Evolutionary conservation across 2,797 vertebrate species (phyloP), one percentile per base, ranked within the genome.

Genomic region (Ibycter americanus): DNA sequence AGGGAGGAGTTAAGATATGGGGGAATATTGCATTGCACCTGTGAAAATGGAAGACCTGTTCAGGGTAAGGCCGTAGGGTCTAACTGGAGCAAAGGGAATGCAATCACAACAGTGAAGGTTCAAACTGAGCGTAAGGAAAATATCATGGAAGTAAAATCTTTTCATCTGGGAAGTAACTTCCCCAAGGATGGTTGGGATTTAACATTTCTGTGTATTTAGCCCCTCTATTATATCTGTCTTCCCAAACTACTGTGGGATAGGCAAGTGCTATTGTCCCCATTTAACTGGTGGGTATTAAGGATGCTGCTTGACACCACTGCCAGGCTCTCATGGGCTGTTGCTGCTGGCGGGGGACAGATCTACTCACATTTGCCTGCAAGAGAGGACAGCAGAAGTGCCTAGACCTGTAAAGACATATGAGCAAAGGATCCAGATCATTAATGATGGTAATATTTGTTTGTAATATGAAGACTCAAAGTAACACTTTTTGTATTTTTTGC

Each of bases 291-390:
- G 22, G 5, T 83, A 8, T 31, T 84, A 44, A 32, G 54, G 47
- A 32, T 55, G 22, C 12, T 81, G 38, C 21, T 20, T 51, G 38
- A 32, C 27, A 11, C 9, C 25, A 10, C 25, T 47, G 34, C n/a
- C 0, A 3, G 51, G 14, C 19, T 87, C 10, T 29, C 15, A 0
- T 2, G 19, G 19, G 27, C 44, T 49, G 7, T 22, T 68, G 32
- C 32, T 55, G 1, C 59, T 74, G 44, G 15, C 31, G 52, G 34
- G 22, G 22, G 4, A 23, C 58, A n/a, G 42, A 15, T 54, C 23
- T 51, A 61, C 34, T 23, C 40, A 36, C 15, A 19, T 15, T 38
- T 79, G 21, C 12, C 9, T 32, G 27, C 11, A 56, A 51, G 8
- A 61, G 4, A 54, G 23, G 22, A 72, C 20, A 49, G 29, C 18